These are phyloP conservation scores for Empis livida DNA, from an alignment of 2,888 invertebrate species.

Conservation along the genomic window DNA sequence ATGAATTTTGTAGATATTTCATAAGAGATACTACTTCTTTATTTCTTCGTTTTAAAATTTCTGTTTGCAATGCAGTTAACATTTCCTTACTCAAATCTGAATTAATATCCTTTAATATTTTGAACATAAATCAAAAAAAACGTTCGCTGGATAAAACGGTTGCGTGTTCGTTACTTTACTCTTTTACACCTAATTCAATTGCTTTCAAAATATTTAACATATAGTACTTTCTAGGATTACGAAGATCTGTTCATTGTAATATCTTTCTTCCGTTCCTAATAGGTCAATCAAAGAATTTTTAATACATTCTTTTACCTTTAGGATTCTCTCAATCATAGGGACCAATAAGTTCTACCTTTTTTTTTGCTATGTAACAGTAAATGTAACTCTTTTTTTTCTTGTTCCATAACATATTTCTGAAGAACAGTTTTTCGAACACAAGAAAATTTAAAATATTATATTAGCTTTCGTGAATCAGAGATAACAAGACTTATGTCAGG, in stretches of 20 bases:
- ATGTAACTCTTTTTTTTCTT: not conserved
- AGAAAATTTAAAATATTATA: not conserved
- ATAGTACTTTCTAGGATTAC: not conserved
- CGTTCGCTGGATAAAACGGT: not conserved
- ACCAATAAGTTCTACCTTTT: not conserved
- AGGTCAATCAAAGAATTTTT: not conserved
- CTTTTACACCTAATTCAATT: not conserved
- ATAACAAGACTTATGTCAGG: not conserved
- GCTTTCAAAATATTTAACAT: not conserved
- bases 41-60: not conserved
- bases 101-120: not conserved
- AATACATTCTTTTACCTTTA: not conserved
- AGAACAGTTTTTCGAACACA: not conserved
- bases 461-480: not conserved
- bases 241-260: not conserved
- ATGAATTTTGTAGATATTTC: too few species aligned
- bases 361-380: not conserved
- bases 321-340: not conserved
- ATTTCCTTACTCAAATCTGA: not conserved
- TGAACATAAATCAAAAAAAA: not conserved
- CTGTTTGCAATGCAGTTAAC: not conserved
- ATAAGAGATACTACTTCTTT: too few species aligned
- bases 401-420: not conserved
- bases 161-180: not conserved
- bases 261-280: not conserved